These are phyloP conservation scores for Cryptotermes secundus DNA, from an alignment of 1,140 invertebrate species.

Conservation along the genomic window DNA sequence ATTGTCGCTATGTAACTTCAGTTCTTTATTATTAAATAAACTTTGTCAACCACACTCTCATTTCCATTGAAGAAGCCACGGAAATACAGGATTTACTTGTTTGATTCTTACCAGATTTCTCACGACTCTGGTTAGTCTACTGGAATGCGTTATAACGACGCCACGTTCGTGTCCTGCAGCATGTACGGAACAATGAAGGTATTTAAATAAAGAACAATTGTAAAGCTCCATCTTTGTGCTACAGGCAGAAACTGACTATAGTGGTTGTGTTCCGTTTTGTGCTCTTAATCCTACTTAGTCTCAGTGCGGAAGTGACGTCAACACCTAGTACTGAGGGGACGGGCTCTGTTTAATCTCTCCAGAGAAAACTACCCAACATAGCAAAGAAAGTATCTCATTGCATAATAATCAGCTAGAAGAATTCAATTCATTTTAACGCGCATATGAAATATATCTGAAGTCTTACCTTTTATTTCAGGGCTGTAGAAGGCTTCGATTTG, in stretches of 20 bases:
- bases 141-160: neutral
- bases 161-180: neutral
- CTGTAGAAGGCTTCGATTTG: no score
- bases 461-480: no score
- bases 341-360: neutral
- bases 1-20: no score
- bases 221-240: neutral
- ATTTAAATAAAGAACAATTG: neutral
- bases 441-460: no score
- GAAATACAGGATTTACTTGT: neutral
- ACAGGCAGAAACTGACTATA: neutral
- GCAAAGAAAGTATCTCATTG: neutral
- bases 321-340: neutral
- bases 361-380: neutral
- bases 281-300: neutral
- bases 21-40: no score
- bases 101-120: neutral
- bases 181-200: neutral
- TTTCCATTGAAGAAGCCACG: neutral
- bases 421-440: no score
- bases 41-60: no score
- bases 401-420: no score
- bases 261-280: neutral
- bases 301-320: slow-evolving; percentile 4
- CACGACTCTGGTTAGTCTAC: neutral